Evolutionary conservation across 2,888 invertebrate species (phyloP).

Genomic region (Chironomus tentans): DNA sequence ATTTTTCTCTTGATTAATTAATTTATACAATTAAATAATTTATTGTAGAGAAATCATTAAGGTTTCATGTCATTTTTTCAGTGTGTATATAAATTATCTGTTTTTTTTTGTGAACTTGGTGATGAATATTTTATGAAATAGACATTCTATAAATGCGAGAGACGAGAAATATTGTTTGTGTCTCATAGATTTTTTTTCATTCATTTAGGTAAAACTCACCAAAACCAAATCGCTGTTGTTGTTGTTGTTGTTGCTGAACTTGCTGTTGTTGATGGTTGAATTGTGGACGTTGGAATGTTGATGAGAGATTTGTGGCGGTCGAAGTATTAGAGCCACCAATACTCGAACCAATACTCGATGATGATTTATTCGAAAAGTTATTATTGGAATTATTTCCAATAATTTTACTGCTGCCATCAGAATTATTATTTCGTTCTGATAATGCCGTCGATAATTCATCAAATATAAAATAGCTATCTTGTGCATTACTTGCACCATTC

Average conservation of each 20-base stretch:
- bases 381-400: conserved; percentile 24
- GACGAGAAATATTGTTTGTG: neutral
- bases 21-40: conserved; percentile 16
- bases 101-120: neutral
- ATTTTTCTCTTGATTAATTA: conserved; percentile 9
- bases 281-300: conserved; percentile 26
- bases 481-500: conserved; percentile 28
- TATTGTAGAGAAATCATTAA: neutral
- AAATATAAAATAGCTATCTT: conserved; percentile 30
- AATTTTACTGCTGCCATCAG: conserved; percentile 30
- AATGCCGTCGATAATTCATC: conserved; percentile 30
- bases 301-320: conserved; percentile 25
- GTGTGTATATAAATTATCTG: neutral
- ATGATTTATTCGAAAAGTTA: conserved; percentile 26
- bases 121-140: conserved; percentile 20
- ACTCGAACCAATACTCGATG: conserved; percentile 20
- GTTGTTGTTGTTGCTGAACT: conserved; percentile 27
- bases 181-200: neutral
- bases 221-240: conserved; percentile 24
- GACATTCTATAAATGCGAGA: neutral
- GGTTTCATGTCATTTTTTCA: neutral
- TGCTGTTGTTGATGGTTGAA: conserved; percentile 26
- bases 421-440: conserved; percentile 29
- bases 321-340: conserved; percentile 25
- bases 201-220: conserved; percentile 9